Evolutionary conservation across 2,113 vertebrate genomes (phyloP).

Genomic region (Glaucidium brasilianum): DNA sequence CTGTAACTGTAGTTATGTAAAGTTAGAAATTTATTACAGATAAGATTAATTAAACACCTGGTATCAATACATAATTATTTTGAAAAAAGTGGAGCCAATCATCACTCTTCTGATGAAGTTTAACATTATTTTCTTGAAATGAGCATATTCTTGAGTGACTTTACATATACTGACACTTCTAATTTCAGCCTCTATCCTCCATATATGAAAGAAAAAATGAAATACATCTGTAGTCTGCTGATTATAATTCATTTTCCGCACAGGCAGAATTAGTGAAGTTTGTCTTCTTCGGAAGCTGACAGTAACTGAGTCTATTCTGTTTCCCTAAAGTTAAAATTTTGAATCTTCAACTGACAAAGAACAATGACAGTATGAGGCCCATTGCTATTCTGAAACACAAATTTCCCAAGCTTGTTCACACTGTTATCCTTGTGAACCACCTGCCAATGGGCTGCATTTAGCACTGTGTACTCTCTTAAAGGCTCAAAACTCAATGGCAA

Average conservation of each 20-base stretch:
- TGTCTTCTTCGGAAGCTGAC: neutral
- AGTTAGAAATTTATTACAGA: neutral
- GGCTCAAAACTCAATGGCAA: neutral
- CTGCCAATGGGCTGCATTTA: neutral
- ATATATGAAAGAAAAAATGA: neutral
- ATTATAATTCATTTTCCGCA: neutral
- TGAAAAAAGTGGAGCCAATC: neutral
- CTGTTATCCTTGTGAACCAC: neutral
- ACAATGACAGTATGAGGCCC: neutral
- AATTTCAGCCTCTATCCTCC: neutral
- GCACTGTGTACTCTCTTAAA: neutral
- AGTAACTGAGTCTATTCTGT: neutral
- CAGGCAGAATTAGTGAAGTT: neutral
- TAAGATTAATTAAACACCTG: neutral
- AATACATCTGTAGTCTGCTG: neutral
- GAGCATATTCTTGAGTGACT: neutral
- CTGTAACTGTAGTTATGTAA: neutral
- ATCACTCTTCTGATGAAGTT: neutral
- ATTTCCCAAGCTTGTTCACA: neutral
- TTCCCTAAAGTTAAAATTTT: neutral
- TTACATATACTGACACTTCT: neutral
- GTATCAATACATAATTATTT: neutral
- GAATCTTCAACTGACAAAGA: neutral
- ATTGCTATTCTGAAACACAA: neutral
- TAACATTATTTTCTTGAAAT: neutral